Evolutionary conservation across 2,113 vertebrate species (phyloP).

Genomic region (Eolophus roseicapilla): DNA sequence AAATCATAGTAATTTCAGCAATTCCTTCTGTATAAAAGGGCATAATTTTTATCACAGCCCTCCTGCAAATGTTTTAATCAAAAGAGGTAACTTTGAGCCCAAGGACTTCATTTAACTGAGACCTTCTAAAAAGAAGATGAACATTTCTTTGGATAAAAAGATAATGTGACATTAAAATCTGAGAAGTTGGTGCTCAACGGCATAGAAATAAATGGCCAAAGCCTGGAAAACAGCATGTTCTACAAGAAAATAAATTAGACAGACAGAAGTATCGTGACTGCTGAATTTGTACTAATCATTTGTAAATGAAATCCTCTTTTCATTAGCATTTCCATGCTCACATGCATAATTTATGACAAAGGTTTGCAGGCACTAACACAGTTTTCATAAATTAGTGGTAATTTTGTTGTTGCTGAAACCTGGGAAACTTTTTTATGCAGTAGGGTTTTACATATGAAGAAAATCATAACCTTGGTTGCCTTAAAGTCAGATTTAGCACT

Average conservation of each 20-base stretch:
- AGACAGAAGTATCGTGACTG: conserved; percentile 17
- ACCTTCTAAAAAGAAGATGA: not conserved
- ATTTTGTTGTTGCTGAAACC: conserved; percentile 61
- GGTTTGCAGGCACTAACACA: conserved; percentile 57
- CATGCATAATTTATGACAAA: conserved; percentile 63
- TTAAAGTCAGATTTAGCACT: conserved; percentile 7
- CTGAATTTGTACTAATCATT: conserved; percentile 69
- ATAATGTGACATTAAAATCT: not conserved
- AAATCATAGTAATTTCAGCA: not conserved
- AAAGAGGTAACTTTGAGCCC: not conserved
- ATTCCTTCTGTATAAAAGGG: not conserved
- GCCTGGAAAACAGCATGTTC: conserved; percentile 45
- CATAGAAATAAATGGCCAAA: conserved; percentile 39
- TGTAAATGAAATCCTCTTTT: conserved; percentile 67
- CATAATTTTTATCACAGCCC: not conserved
- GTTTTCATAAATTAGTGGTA: conserved; percentile 57
- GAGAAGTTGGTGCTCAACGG: not conserved
- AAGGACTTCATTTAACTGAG: not conserved
- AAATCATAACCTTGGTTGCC: conserved; percentile 23
- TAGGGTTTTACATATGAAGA: conserved; percentile 5
- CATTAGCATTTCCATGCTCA: conserved; percentile 65
- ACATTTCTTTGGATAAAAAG: not conserved
- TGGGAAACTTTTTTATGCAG: conserved; percentile 21
- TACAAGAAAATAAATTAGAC: conserved; percentile 49
- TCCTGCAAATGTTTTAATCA: not conserved